phyloP scores from a whole-genome alignment of 1,140 invertebrate species.

The Procambarus clarkii region DNA sequence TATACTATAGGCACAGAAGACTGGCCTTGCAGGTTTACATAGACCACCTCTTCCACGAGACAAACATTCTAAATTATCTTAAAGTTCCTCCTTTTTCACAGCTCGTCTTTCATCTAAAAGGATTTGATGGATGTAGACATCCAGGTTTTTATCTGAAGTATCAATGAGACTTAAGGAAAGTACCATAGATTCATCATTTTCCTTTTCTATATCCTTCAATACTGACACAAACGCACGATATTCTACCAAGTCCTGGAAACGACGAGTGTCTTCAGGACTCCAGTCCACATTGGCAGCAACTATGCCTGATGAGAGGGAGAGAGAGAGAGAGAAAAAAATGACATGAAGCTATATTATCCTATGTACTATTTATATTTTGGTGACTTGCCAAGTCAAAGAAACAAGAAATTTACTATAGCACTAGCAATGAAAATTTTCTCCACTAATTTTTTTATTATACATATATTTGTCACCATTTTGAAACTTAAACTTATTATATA shows the following conservation, averaged over 20 bases:
- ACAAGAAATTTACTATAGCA: too few species aligned
- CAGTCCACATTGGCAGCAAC: conserved; percentile 5
- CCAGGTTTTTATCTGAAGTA: neutral
- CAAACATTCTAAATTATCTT: neutral
- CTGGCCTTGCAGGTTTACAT: neutral
- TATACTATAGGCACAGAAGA: neutral
- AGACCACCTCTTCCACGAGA: neutral
- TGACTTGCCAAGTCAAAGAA: too few species aligned
- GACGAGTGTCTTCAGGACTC: conserved; percentile 6
- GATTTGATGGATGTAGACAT: conserved; percentile 5
- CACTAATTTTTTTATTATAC: too few species aligned
- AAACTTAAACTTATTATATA: too few species aligned
- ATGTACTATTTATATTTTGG: too few species aligned
- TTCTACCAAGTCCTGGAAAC: conserved; percentile 14
- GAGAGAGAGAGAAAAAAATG: neutral
- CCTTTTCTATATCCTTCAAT: neutral
- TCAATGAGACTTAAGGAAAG: neutral
- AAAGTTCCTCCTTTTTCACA: neutral
- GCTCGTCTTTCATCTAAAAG: conserved; percentile 16
- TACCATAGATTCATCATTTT: neutral
- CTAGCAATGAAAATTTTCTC: too few species aligned
- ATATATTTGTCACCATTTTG: too few species aligned
- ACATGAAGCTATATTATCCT: too few species aligned
- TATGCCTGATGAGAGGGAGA: neutral
- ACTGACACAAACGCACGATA: conserved; percentile 12